Percentiles rank a stretch among this genome's conserved stretches.
phyloP scores from a whole-genome alignment of 2,888 invertebrate species.

The Conops quadrifasciatus region DNA sequence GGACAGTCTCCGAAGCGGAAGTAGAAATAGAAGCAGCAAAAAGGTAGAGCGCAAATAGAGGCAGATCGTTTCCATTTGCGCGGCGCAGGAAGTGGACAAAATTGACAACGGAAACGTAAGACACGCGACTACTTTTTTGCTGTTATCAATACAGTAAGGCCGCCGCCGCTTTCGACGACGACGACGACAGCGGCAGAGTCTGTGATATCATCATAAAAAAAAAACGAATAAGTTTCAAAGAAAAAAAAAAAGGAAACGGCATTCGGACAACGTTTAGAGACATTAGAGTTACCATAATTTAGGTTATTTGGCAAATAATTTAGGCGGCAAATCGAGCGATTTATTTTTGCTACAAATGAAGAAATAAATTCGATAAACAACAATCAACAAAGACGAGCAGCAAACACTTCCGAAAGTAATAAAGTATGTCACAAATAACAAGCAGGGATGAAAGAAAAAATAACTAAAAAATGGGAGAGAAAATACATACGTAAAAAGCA shows the following conservation, averaged over 20 bases:
- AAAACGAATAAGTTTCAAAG: constrained; percentile 24
- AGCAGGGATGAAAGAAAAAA: constrained; percentile 4
- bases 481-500: not conserved
- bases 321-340: constrained; percentile 32
- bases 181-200: too few relatives aligned
- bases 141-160: too few relatives aligned
- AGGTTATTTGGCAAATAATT: not conserved
- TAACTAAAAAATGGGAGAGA: too few relatives aligned
- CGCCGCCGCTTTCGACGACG: too few relatives aligned
- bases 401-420: constrained; percentile 40
- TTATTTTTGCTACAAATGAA: constrained; percentile 8
- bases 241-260: constrained; percentile 20
- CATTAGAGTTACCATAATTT: constrained; percentile 1
- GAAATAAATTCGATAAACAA: too few relatives aligned
- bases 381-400: not conserved
- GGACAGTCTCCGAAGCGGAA: not conserved
- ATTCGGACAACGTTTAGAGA: too few relatives aligned
- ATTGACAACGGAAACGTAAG: constrained; percentile 8
- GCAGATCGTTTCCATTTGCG: not conserved
- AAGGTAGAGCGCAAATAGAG: not conserved
- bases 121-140: constrained; percentile 15
- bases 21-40: not conserved
- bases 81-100: not conserved
- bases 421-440: constrained; percentile 31
- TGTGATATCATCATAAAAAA: too few relatives aligned